Percentiles rank a stretch among this genome's conserved stretches.
phyloP scores from a whole-genome alignment of 2,888 invertebrate genomes.

The Caenorhabditis virilis region DNA sequence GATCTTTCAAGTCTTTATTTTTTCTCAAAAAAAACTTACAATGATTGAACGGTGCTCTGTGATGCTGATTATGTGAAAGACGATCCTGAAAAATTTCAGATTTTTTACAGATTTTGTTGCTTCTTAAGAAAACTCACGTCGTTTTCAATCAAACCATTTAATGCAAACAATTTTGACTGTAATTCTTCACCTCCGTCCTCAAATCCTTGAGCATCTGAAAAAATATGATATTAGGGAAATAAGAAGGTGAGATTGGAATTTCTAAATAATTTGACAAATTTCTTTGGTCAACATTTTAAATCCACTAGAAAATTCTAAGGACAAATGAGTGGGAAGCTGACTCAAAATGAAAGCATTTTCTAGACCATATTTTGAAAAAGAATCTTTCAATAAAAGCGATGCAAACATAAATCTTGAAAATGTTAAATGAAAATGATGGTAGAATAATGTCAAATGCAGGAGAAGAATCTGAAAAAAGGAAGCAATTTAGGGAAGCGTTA shows the following conservation, averaged over 20 bases:
- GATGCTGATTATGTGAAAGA: conserved; percentile 39
- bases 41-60: conserved; percentile 60
- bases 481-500: too few relatives aligned
- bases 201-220: conserved; percentile 57
- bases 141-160: conserved; percentile 57
- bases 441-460: too few relatives aligned
- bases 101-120: background rate
- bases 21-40: conserved; percentile 46
- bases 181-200: conserved; percentile 37
- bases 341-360: too few relatives aligned
- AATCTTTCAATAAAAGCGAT: too few relatives aligned
- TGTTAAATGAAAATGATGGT: too few relatives aligned
- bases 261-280: conserved; percentile 4
- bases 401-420: too few relatives aligned
- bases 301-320: too few relatives aligned
- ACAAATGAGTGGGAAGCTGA: too few relatives aligned
- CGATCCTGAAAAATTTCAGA: conserved; percentile 41
- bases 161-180: conserved; percentile 56
- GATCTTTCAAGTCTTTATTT: too few relatives aligned
- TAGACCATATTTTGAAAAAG: too few relatives aligned
- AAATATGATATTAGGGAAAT: background rate
- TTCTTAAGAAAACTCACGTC: background rate
- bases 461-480: too few relatives aligned
- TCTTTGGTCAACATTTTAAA: too few relatives aligned
- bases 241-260: background rate